Evolutionary conservation across 2,797 vertebrate genomes (phyloP), one percentile per base, ranked within the genome.

Genomic region (Lagocephalus sceleratus): DNA sequence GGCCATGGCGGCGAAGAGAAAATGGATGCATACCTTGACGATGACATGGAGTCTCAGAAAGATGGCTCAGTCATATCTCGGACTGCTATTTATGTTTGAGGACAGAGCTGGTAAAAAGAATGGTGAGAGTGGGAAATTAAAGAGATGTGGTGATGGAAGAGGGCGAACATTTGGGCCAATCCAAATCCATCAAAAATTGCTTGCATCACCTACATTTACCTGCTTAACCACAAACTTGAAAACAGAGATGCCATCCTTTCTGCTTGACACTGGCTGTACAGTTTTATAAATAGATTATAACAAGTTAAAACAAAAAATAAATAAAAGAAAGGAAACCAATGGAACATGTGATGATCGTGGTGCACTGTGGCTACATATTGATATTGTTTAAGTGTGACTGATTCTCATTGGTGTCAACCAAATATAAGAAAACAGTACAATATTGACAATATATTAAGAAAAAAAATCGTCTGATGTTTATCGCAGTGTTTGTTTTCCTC

Each of bases 21-120:
- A 20, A 63, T 78, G 57, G 74, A 74, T 6, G 78, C 67, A 43
- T 90, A 91, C 67, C 83, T 92, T 0, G 89, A 90, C 1, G 89
- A 91, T 9, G 93, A 94, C 85, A 94, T 95, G 94, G 94, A 96
- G 82, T 95, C 94, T 7, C 94, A 94, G 71, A 85, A 92, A 54
- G 94, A 95, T 0, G 94, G 94, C 38, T 95, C 94, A 1, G 90
- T 96, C 72, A 94, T 96, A 66, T 95, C 93, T 46, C 89, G 92
- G 81, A 91, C 91, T 66, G 93, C 94, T 2, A 94, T 95, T 63
- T 95, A 94, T 1, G 94, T 95, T 71, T 94, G 70, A 88, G 51
- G 14, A n/a, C 1, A 17, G 1, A 20, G 17, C 15, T 1, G 50
- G 0, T 43, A 22, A 41, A 12, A 22, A 32, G 12, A 42, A 49